These are phyloP conservation scores for Amyelois transitella DNA, from an alignment of 1,140 invertebrate genomes.

Conservation along the genomic window DNA sequence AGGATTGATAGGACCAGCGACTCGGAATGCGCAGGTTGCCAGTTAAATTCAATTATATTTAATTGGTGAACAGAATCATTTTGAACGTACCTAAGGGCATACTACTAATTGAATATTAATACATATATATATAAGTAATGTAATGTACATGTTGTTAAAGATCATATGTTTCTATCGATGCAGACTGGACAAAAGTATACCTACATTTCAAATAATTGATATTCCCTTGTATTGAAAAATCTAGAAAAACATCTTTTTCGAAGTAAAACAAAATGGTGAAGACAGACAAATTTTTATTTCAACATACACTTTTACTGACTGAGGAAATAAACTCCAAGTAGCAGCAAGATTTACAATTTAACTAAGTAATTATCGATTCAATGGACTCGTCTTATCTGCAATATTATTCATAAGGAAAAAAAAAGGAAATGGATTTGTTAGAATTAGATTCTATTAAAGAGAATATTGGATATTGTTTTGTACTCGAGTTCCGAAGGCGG, in stretches of 20 bases:
- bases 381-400: neutral
- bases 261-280: neutral
- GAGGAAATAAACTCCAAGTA: too few relatives aligned
- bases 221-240: too few relatives aligned
- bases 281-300: too few relatives aligned
- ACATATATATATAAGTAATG: too few relatives aligned
- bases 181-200: too few relatives aligned
- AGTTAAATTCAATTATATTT: constrained; percentile 17
- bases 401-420: neutral
- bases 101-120: too few relatives aligned
- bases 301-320: too few relatives aligned
- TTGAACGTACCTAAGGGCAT: too few relatives aligned
- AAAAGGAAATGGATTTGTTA: neutral
- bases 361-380: neutral
- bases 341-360: neutral
- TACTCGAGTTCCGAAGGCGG: neutral
- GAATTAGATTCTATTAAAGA: neutral
- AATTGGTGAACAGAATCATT: neutral
- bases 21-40: constrained; percentile 8
- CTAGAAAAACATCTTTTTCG: too few relatives aligned
- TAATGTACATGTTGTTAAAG: too few relatives aligned
- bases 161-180: too few relatives aligned
- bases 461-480: neutral
- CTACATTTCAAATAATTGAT: too few relatives aligned
- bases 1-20: constrained; percentile 27